These are phyloP conservation scores for Musca vetustissima DNA, from an alignment of 1,140 invertebrate species.

Conservation along the genomic window DNA sequence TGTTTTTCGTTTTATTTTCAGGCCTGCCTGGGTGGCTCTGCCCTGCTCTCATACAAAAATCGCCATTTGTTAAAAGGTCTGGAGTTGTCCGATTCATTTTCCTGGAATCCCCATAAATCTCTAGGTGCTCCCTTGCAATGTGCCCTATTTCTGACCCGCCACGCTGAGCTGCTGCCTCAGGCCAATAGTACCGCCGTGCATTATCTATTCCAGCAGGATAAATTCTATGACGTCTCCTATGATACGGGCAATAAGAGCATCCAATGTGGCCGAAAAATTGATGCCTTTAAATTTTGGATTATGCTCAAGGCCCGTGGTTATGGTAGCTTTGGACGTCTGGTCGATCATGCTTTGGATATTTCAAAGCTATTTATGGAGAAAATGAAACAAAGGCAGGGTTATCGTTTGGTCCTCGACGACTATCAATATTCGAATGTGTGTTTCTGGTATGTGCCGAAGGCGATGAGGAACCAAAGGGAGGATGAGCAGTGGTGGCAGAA, in stretches of 20 bases:
- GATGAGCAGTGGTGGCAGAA: conserved; percentile 68
- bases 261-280: conserved; percentile 91
- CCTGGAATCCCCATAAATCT: conserved; percentile 95
- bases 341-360: conserved; percentile 67
- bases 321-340: conserved; percentile 59
- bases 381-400: conserved; percentile 61
- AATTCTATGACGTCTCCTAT: conserved; percentile 87
- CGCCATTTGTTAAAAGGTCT: conserved; percentile 37
- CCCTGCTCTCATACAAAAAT: conserved; percentile 40
- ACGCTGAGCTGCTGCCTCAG: conserved; percentile 67
- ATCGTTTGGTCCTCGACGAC: conserved; percentile 63
- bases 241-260: conserved; percentile 92
- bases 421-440: conserved; percentile 82
- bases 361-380: conserved; percentile 59
- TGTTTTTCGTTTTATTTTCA: neutral
- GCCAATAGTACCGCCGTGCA: conserved; percentile 77
- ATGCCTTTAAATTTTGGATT: conserved; percentile 91
- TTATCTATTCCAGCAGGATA: conserved; percentile 91
- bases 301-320: conserved; percentile 84
- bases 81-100: conserved; percentile 69
- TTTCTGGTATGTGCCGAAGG: conserved; percentile 88
- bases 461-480: conserved; percentile 66
- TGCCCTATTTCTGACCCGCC: conserved; percentile 74
- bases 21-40: conserved; percentile 78
- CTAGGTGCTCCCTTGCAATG: conserved; percentile 87